These are phyloP conservation scores for Carlito syrichta DNA, from an alignment of 2,113 vertebrate genomes.

Conservation along the genomic window DNA sequence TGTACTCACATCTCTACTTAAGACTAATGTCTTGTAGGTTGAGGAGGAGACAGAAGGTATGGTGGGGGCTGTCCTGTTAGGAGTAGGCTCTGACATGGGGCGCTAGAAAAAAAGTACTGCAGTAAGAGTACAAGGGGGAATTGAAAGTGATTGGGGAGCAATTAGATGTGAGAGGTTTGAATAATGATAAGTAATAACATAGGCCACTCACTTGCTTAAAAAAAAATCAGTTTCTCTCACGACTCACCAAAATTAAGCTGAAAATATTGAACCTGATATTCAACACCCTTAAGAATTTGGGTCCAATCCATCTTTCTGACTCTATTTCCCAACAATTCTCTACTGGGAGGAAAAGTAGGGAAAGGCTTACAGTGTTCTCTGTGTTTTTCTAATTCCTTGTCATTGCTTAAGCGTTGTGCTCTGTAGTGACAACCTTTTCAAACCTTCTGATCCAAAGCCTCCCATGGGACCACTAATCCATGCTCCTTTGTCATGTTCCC, in stretches of 20 bases:
- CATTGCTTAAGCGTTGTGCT: not conserved
- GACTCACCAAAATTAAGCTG: not conserved
- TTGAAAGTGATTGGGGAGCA: not conserved
- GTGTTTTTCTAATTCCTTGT: not conserved
- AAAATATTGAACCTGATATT: not conserved
- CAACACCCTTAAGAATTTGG: not conserved
- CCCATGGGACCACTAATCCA: not conserved
- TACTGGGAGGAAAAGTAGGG: not conserved
- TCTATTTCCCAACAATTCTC: not conserved
- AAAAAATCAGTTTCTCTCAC: not conserved
- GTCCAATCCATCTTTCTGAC: not conserved
- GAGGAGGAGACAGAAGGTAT: not conserved
- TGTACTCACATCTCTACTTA: not conserved
- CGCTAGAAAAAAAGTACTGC: not conserved
- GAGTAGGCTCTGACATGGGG: not conserved
- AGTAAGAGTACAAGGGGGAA: not conserved
- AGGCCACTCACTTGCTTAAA: not conserved
- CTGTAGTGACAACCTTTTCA: not conserved
- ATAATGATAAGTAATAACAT: not conserved
- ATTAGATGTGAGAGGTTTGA: not conserved
- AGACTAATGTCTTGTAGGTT: not conserved
- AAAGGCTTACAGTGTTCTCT: not conserved
- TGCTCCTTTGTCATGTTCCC: not conserved
- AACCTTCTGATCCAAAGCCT: not conserved
- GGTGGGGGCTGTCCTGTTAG: not conserved